A percentile compares a stretch with the other conserved stretches of the same genome.
Evolutionary conservation across 1,140 invertebrate genomes (phyloP).

Genomic region (Ladona fulva): DNA sequence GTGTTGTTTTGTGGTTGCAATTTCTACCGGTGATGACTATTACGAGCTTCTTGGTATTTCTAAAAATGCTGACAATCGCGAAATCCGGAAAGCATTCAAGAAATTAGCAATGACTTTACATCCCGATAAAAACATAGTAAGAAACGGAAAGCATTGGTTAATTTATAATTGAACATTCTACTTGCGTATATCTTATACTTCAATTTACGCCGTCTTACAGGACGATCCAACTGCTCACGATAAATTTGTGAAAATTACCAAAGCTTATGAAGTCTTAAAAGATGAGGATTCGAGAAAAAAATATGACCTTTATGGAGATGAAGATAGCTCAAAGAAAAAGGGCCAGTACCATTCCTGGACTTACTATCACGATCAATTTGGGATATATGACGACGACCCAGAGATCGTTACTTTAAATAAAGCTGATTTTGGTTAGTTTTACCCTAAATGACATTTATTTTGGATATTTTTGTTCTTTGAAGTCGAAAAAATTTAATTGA

Average conservation of each 20-base stretch:
- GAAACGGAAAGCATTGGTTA: conserved; percentile 22
- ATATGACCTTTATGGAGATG: conserved; percentile 73
- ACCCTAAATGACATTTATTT: conserved; percentile 23
- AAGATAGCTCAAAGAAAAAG: conserved; percentile 42
- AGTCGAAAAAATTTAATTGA: not conserved
- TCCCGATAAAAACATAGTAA: conserved; percentile 77
- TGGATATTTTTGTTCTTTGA: not conserved
- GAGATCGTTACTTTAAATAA: conserved; percentile 66
- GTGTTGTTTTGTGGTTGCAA: not conserved
- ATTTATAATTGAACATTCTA: not conserved
- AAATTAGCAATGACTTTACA: conserved; percentile 67
- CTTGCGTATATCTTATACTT: conserved; percentile 22
- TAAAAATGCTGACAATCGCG: conserved; percentile 57
- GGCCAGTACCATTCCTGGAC: conserved; percentile 68
- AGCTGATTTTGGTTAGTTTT: conserved; percentile 61
- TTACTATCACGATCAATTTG: conserved; percentile 78
- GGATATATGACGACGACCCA: conserved; percentile 78
- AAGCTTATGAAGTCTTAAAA: conserved; percentile 77
- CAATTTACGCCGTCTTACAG: conserved; percentile 34
- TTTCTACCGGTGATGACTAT: conserved; percentile 31
- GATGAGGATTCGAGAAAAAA: conserved; percentile 67
- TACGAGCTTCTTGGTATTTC: conserved; percentile 63
- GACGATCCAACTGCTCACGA: conserved; percentile 62
- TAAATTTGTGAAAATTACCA: conserved; percentile 65
- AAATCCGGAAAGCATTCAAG: conserved; percentile 75